These are phyloP conservation scores for Oreonectes daqikongensis DNA, from an alignment of 2,797 vertebrate genomes.

Conservation along the genomic window DNA sequence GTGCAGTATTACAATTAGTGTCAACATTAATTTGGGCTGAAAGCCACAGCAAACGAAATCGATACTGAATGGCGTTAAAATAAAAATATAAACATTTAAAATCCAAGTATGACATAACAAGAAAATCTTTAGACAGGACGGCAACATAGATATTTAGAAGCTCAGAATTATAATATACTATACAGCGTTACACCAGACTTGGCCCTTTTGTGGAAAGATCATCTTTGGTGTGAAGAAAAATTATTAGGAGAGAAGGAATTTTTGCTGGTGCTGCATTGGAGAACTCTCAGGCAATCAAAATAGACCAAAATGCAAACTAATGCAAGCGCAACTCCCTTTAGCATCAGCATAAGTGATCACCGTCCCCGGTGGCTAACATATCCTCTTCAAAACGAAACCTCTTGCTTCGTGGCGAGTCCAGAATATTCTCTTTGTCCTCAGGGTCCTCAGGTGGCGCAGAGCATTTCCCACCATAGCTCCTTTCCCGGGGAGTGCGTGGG, in stretches of 20 bases:
- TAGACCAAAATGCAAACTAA: background rate
- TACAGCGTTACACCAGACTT: slow-evolving; percentile 19
- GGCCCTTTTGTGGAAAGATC: slow-evolving; percentile 1
- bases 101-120: slow-evolving; percentile 20
- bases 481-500: slow-evolving; percentile 68
- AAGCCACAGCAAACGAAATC: slow-evolving; percentile 3
- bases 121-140: slow-evolving; percentile 19
- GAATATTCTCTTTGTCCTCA: slow-evolving; percentile 94
- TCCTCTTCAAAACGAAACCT: slow-evolving; percentile 84
- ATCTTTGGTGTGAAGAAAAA: slow-evolving; percentile 49
- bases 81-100: slow-evolving; percentile 39
- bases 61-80: slow-evolving; percentile 40
- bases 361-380: slow-evolving; percentile 55
- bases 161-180: slow-evolving; percentile 15
- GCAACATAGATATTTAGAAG: slow-evolving; percentile 29
- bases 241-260: background rate
- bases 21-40: slow-evolving; percentile 35
- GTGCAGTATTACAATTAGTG: slow-evolving; percentile 17
- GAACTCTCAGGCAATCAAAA: slow-evolving; percentile 2
- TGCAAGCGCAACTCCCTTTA: background rate
- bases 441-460: slow-evolving; percentile 75
- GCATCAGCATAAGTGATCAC: slow-evolving; percentile 62
- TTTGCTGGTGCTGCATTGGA: slow-evolving; percentile 26
- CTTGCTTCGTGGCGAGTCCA: slow-evolving; percentile 83
- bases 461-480: slow-evolving; percentile 75